A percentile compares a stretch with the other conserved stretches of the same genome.
These are phyloP conservation scores for Periplaneta americana DNA, from an alignment of 1,140 invertebrate species.

Conservation along the genomic window DNA sequence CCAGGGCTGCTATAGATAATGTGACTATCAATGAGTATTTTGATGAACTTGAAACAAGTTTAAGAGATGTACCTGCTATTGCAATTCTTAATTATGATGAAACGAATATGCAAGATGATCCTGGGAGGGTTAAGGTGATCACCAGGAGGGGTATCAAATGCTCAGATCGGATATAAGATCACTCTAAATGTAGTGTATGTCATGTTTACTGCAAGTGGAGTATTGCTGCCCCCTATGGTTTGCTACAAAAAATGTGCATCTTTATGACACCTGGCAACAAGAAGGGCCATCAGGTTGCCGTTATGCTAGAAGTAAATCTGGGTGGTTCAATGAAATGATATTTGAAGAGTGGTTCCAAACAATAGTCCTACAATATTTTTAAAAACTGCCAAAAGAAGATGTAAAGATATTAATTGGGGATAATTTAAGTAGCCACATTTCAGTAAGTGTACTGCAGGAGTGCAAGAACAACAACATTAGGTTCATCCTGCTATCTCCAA, in stretches of 20 bases:
- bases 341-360: slow-evolving; percentile 30
- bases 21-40: no score
- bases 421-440: slow-evolving; percentile 36
- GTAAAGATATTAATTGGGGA: slow-evolving; percentile 31
- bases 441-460: slow-evolving; percentile 27
- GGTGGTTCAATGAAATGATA: slow-evolving; percentile 28
- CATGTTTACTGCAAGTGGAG: no score
- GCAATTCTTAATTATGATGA: no score
- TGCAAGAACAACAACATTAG: slow-evolving; percentile 33
- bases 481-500: slow-evolving; percentile 36
- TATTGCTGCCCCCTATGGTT: slow-evolving; percentile 29
- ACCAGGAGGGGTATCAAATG: no score
- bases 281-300: slow-evolving; percentile 27
- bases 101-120: no score
- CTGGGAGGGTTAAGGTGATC: no score
- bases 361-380: slow-evolving; percentile 25
- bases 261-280: slow-evolving; percentile 33
- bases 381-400: slow-evolving; percentile 26
- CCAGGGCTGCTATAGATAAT: no score
- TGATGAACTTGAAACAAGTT: no score
- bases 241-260: slow-evolving; percentile 27
- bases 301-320: slow-evolving; percentile 24
- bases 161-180: no score
- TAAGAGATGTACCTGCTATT: no score
- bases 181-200: no score